Evolutionary conservation across 2,797 vertebrate genomes (phyloP).

Genomic region (Eleutherodactylus coqui): DNA sequence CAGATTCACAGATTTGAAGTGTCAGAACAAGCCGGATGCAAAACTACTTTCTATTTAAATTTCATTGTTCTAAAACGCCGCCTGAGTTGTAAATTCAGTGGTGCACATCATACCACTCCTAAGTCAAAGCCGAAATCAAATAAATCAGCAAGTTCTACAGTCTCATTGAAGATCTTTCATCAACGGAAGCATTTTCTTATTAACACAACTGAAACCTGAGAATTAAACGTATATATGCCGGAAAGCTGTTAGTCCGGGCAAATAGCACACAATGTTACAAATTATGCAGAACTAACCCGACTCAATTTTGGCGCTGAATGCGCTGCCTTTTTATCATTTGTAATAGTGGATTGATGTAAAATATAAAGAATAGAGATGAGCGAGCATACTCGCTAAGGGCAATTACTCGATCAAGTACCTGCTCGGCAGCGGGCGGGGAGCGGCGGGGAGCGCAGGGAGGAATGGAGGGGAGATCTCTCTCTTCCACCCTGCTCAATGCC

Average conservation of each 20-base stretch:
- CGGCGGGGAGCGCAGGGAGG: too few species aligned
- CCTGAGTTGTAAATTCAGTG: constrained; percentile 53
- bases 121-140: constrained; percentile 52
- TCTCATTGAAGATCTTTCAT: constrained; percentile 41
- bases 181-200: constrained; percentile 51
- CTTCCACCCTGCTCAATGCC: too few species aligned
- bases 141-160: constrained; percentile 41
- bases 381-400: too few species aligned
- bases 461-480: too few species aligned
- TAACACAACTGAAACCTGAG: constrained; percentile 53
- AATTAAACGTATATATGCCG: constrained; percentile 39
- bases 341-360: constrained; percentile 16
- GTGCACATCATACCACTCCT: constrained; percentile 45
- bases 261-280: constrained; percentile 39
- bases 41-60: constrained; percentile 56
- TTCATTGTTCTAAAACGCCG: constrained; percentile 47
- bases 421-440: too few species aligned
- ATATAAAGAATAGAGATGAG: too few species aligned
- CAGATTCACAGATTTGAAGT: constrained; percentile 48
- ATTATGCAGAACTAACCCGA: constrained; percentile 51
- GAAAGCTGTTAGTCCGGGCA: constrained; percentile 39
- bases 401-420: too few species aligned
- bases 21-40: constrained; percentile 41
- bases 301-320: constrained; percentile 37
- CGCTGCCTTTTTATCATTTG: constrained; percentile 38